Conservation (phyloP, 1,140 invertebrate species). For the Microplitis mediator region DNA sequence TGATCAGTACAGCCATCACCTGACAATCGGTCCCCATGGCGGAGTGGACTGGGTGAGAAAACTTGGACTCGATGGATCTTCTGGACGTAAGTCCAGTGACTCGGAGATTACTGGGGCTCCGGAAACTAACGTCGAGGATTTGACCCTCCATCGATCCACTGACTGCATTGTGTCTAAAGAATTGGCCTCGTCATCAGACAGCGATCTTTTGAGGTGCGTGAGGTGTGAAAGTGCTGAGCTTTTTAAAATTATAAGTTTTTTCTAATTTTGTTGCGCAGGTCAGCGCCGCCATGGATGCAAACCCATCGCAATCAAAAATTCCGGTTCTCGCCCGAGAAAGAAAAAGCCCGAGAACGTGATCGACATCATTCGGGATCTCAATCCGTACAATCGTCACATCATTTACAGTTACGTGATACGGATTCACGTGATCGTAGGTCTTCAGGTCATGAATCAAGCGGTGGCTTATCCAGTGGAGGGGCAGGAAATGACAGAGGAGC, state of each 20-base stretch:
- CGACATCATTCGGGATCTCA: constrained; percentile 40
- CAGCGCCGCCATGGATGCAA: constrained; percentile 58
- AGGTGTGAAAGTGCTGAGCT: too few relatives aligned
- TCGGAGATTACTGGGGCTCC: constrained; percentile 57
- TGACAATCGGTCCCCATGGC: constrained; percentile 69
- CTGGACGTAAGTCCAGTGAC: constrained; percentile 59
- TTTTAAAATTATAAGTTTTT: background rate
- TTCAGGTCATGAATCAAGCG: constrained; percentile 39
- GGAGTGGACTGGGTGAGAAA: constrained; percentile 70
- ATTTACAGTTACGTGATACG: constrained; percentile 37
- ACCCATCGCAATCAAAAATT: constrained; percentile 54
- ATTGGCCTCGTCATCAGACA: constrained; percentile 66
- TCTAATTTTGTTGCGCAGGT: constrained; percentile 37
- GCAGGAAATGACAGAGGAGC: constrained; percentile 30
- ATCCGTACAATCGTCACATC: constrained; percentile 42
- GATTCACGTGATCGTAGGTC: constrained; percentile 44
- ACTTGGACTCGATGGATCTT: constrained; percentile 54
- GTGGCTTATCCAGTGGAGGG: constrained; percentile 34
- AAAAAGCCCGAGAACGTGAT: constrained; percentile 48
- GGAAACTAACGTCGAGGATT: constrained; percentile 59
- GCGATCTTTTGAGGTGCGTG: constrained; percentile 63
- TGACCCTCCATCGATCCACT: constrained; percentile 68
- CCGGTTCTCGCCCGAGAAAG: constrained; percentile 56
- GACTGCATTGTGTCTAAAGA: constrained; percentile 72
- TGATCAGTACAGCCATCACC: constrained; percentile 61